Evolutionary conservation across 2,888 invertebrate genomes (phyloP).

Genomic region (Trissonchulus latispiculum): DNA sequence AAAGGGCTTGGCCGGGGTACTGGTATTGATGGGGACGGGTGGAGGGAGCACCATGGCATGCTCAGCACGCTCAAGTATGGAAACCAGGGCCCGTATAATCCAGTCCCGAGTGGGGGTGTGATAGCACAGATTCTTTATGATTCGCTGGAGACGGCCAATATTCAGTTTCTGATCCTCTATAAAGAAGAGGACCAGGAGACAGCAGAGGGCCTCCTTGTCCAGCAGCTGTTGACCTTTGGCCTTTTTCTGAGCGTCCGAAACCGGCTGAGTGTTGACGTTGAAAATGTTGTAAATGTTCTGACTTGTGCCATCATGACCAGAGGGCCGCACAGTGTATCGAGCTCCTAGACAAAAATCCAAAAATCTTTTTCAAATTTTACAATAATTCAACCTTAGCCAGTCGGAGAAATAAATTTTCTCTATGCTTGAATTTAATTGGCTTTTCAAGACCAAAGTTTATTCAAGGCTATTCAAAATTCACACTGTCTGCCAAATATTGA

Average conservation of each 20-base stretch:
- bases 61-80: conserved; percentile 33
- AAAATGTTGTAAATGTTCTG: neutral
- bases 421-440: too few relatives aligned
- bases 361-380: too few relatives aligned
- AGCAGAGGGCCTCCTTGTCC: conserved; percentile 70
- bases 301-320: neutral
- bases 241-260: conserved; percentile 31
- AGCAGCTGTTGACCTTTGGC: conserved; percentile 50
- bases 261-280: neutral
- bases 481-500: too few relatives aligned
- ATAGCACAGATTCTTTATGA: conserved; percentile 68
- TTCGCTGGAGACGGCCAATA: conserved; percentile 63
- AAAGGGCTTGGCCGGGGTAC: neutral
- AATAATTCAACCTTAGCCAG: too few relatives aligned
- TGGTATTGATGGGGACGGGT: neutral
- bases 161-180: conserved; percentile 72
- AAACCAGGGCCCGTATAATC: conserved; percentile 56
- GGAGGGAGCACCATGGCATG: neutral
- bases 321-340: neutral
- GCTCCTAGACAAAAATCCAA: neutral
- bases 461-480: too few relatives aligned
- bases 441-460: too few relatives aligned
- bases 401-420: too few relatives aligned
- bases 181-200: conserved; percentile 66
- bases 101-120: conserved; percentile 70